Conservation (phyloP, 2,797 vertebrate species). For the Sebastes aleutianus region DNA sequence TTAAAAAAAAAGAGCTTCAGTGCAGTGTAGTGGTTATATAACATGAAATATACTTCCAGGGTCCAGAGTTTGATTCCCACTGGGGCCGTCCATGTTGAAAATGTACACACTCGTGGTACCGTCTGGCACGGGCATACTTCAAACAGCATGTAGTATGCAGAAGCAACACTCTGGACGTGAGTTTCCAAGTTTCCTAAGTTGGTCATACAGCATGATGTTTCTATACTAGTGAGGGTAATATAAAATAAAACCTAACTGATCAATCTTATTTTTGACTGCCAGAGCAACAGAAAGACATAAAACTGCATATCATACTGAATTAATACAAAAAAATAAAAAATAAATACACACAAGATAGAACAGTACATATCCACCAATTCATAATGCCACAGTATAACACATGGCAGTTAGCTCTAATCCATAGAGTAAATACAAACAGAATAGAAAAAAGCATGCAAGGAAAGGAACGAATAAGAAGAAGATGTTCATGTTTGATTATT, state of each 20-base stretch:
- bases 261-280: neutral
- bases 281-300: neutral
- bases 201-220: neutral
- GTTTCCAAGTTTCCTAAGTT: neutral
- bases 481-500: neutral
- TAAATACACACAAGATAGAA: neutral
- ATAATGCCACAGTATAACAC: neutral
- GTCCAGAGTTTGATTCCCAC: neutral
- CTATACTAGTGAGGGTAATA: neutral
- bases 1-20: neutral
- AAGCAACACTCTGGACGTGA: neutral
- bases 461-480: neutral
- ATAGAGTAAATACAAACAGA: neutral
- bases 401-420: neutral
- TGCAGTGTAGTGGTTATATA: neutral
- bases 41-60: neutral
- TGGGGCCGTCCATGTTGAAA: neutral
- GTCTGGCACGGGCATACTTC: constrained; percentile 13
- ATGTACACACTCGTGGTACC: neutral
- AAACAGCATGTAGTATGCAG: neutral
- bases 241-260: neutral
- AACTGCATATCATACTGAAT: neutral
- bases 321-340: neutral
- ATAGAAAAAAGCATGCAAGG: neutral
- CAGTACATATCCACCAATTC: neutral